These are phyloP conservation scores for Sapajus apella DNA, from an alignment of 2,113 vertebrate species.

Conservation along the genomic window DNA sequence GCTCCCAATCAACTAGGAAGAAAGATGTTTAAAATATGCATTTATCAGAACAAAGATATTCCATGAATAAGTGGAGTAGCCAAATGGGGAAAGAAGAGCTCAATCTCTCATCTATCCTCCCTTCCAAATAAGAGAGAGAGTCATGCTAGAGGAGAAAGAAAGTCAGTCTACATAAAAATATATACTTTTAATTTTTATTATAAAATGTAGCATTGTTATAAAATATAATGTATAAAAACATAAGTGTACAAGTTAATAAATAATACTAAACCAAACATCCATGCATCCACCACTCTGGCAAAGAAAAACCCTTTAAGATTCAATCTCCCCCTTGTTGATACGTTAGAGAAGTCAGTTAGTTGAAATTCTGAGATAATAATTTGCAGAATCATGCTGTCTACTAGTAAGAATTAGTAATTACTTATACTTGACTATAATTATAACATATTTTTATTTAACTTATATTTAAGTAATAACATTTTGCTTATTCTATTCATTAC, in stretches of 20 bases:
- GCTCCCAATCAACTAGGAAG: not conserved
- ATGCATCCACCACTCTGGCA: not conserved
- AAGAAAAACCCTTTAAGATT: not conserved
- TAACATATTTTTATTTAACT: not conserved
- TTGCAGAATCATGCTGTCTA: not conserved
- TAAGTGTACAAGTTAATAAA: not conserved
- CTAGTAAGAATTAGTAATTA: not conserved
- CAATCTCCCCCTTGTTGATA: not conserved
- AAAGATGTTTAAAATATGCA: not conserved
- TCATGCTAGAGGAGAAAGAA: not conserved
- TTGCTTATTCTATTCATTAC: not conserved
- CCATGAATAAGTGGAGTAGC: not conserved
- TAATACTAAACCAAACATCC: not conserved
- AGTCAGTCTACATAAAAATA: not conserved
- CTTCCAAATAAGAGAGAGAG: not conserved
- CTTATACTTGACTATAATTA: not conserved
- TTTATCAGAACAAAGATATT: not conserved
- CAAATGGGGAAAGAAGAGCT: not conserved
- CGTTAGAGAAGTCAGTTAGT: not conserved
- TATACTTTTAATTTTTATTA: not conserved
- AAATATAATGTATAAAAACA: not conserved
- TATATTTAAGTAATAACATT: not conserved
- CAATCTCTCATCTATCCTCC: not conserved
- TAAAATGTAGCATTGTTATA: not conserved
- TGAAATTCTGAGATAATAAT: not conserved